A percentile compares a stretch with the other conserved stretches of the same genome.
These are phyloP conservation scores for Avahi laniger DNA, from an alignment of 2,797 vertebrate genomes.

Conservation along the genomic window DNA sequence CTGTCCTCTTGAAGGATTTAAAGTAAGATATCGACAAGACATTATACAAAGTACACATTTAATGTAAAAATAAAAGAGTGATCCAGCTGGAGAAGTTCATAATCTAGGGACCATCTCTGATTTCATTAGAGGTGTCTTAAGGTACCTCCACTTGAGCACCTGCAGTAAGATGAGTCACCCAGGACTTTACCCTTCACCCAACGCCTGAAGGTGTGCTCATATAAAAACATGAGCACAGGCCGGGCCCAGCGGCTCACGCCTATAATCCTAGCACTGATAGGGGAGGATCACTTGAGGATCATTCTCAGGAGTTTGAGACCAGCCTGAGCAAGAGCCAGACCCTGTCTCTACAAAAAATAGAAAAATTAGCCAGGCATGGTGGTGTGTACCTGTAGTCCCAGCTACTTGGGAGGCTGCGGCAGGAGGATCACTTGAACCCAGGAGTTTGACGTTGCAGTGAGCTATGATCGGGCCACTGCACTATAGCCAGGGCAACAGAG, in stretches of 20 bases:
- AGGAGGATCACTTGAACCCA: not conserved
- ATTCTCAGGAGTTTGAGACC: not conserved
- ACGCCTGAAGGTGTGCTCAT: not conserved
- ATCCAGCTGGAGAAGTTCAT: not conserved
- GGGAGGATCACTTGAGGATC: not conserved
- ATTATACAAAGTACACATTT: not conserved
- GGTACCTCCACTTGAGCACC: not conserved
- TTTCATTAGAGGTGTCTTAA: not conserved
- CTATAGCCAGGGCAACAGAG: not conserved
- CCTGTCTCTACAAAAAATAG: not conserved
- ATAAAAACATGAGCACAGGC: not conserved
- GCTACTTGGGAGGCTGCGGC: not conserved
- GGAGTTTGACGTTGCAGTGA: not conserved
- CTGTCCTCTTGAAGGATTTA: not conserved
- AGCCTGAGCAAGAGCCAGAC: not conserved
- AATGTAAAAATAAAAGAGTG: not conserved
- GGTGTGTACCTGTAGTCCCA: no score
- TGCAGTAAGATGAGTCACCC: not conserved
- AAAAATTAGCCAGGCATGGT: not conserved
- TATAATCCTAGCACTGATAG: not conserved
- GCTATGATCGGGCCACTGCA: not conserved
- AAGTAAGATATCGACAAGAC: not conserved
- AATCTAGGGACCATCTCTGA: not conserved
- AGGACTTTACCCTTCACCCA: not conserved
- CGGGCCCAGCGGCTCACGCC: accelerated